Percentiles rank a stretch among this genome's conserved stretches.
Evolutionary conservation across 1,140 invertebrate species (phyloP).

Genomic region (Drosophila orena): DNA sequence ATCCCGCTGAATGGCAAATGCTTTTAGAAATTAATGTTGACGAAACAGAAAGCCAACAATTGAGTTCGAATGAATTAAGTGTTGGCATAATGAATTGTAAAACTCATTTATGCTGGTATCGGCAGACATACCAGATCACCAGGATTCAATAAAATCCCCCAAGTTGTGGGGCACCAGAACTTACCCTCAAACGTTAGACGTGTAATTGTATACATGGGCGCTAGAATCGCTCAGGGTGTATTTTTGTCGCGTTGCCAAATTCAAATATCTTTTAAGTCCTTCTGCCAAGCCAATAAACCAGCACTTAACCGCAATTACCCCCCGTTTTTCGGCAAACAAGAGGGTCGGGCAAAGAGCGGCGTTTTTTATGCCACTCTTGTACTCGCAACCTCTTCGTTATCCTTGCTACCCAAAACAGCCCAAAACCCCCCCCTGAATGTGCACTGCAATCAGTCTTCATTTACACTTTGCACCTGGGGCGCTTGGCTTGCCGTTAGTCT

Average conservation of each 20-base stretch:
- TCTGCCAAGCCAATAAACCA: conserved; percentile 80
- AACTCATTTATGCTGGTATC: conserved; percentile 2
- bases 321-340: conserved; percentile 72
- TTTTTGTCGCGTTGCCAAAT: conserved; percentile 54
- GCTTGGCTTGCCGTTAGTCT: conserved; percentile 49
- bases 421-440: conserved; percentile 54
- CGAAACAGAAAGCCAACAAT: conserved; percentile 5
- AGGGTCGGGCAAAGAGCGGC: conserved; percentile 44
- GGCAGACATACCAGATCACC: conserved; percentile 6
- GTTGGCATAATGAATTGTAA: not conserved
- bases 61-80: not conserved
- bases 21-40: conserved; percentile 61
- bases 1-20: conserved; percentile 29
- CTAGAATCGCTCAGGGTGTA: conserved; percentile 23
- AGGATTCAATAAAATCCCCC: conserved; percentile 4
- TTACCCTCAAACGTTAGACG: conserved; percentile 57
- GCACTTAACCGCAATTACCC: conserved; percentile 83
- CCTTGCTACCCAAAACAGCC: not conserved
- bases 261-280: conserved; percentile 77
- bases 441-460: conserved; percentile 80
- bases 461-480: conserved; percentile 82
- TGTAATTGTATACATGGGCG: conserved; percentile 14
- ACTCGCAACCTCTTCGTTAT: conserved; percentile 2
- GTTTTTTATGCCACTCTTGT: conserved; percentile 62
- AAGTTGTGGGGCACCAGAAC: conserved; percentile 7